Conservation (phyloP, 2,888 invertebrate species). For the Empis livida region DNA sequence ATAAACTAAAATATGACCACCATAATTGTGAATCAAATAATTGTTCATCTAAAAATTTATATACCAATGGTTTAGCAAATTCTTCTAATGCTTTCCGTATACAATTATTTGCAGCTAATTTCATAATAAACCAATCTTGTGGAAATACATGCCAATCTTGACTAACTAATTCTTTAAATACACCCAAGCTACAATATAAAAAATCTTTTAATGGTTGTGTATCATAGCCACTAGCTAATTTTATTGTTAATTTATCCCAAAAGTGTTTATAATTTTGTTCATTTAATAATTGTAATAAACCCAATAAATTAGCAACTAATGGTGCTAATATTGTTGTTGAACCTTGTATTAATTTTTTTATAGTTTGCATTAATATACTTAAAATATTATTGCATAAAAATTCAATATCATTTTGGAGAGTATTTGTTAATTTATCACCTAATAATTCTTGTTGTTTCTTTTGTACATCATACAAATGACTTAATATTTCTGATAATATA, state of each 20-base stretch:
- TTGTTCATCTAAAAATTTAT: slow-evolving; percentile 61
- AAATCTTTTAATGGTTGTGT: slow-evolving; percentile 76
- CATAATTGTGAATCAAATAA: slow-evolving; percentile 67
- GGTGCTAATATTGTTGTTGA: slow-evolving; percentile 55
- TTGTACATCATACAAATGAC: slow-evolving; percentile 38
- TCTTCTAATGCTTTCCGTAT: slow-evolving; percentile 76
- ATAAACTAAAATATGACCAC: slow-evolving; percentile 66
- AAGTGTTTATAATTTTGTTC: slow-evolving; percentile 77
- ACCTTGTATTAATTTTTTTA: slow-evolving; percentile 66
- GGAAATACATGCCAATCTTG: slow-evolving; percentile 49
- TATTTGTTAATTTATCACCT: slow-evolving; percentile 33
- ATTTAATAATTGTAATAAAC: slow-evolving; percentile 71
- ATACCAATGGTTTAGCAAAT: slow-evolving; percentile 74
- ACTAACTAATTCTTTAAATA: slow-evolving; percentile 33
- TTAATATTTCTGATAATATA: slow-evolving; percentile 74
- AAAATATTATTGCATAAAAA: slow-evolving; percentile 67
- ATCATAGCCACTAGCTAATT: slow-evolving; percentile 38
- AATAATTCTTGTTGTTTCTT: slow-evolving; percentile 36
- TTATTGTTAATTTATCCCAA: slow-evolving; percentile 64
- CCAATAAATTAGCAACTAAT: slow-evolving; percentile 75
- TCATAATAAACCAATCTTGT: slow-evolving; percentile 80
- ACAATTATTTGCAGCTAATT: slow-evolving; percentile 77
- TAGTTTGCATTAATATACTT: slow-evolving; percentile 75
- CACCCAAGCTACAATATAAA: slow-evolving; percentile 62
- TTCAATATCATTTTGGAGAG: slow-evolving; percentile 62